Percentiles rank a stretch among this genome's conserved stretches.
Conservation (phyloP, 1,140 invertebrate genomes). For the Drosophila quadrilineata region DNA sequence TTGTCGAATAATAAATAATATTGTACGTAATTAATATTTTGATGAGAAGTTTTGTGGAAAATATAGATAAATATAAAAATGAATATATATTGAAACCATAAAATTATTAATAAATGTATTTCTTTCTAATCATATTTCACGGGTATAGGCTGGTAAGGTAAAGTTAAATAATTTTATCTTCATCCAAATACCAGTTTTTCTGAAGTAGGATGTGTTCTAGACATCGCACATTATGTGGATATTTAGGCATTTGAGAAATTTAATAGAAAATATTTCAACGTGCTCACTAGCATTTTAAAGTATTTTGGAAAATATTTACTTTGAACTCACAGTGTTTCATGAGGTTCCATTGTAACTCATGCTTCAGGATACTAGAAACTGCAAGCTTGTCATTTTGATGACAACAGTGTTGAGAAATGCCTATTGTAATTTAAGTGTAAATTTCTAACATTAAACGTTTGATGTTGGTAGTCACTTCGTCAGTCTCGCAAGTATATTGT, state of each 20-base stretch:
- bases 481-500: conserved; percentile 45
- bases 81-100: conserved; percentile 27
- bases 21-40: conserved; percentile 79
- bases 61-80: conserved; percentile 57
- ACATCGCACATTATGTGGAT: no score
- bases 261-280: conserved; percentile 73
- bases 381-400: conserved; percentile 22
- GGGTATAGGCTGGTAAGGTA: no score
- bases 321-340: conserved; percentile 64
- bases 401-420: conserved; percentile 66
- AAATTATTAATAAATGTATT: no score
- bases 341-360: no score
- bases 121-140: no score
- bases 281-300: conserved; percentile 54
- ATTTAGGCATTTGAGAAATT: conserved; percentile 72
- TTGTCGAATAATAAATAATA: conserved; percentile 75
- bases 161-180: no score
- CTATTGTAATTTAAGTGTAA: no score
- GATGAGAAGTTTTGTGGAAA: conserved; percentile 79
- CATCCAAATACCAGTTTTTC: no score
- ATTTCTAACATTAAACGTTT: conserved; percentile 56
- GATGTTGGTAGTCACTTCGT: conserved; percentile 62
- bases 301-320: conserved; percentile 64
- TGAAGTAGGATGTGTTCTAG: no score
- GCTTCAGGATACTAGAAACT: no score